phyloP scores from a whole-genome alignment of 2,113 vertebrate genomes.

The Saguinus midas region DNA sequence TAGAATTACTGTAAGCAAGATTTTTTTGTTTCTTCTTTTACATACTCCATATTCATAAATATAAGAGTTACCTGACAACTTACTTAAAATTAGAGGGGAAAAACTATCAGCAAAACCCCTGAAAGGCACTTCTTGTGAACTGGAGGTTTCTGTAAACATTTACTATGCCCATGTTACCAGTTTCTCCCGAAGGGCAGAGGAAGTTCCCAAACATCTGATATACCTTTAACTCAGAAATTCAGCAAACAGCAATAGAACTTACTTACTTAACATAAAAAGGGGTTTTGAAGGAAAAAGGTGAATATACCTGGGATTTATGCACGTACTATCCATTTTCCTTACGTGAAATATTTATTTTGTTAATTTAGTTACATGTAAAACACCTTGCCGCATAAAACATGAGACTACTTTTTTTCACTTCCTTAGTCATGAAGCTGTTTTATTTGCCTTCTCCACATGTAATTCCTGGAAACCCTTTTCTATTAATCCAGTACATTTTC shows the following conservation, averaged over 20 bases:
- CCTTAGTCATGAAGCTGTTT: background rate
- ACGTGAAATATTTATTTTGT: background rate
- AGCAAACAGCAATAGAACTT: constrained; percentile 75
- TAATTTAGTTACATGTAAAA: background rate
- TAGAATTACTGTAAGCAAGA: background rate
- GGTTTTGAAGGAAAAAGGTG: constrained; percentile 75
- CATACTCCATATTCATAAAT: constrained; percentile 48
- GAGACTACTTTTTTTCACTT: background rate
- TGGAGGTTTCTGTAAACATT: constrained; percentile 59
- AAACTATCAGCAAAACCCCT: background rate
- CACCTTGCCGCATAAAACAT: background rate
- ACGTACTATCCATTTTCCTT: background rate
- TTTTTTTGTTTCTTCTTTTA: constrained; percentile 40
- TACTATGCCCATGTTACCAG: constrained; percentile 38
- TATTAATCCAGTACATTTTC: background rate
- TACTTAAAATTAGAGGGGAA: constrained; percentile 40
- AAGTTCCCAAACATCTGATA: constrained; percentile 69
- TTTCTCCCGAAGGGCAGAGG: constrained; percentile 39
- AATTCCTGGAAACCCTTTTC: background rate
- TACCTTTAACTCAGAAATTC: constrained; percentile 75
- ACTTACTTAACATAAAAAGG: constrained; percentile 70
- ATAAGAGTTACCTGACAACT: constrained; percentile 65
- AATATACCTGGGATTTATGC: background rate
- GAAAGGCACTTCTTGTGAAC: constrained; percentile 39
- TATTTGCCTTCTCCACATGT: background rate